A percentile compares a stretch with the other conserved stretches of the same genome.
phyloP scores from a whole-genome alignment of 2,888 invertebrate species.

The Schizaphis graminum region DNA sequence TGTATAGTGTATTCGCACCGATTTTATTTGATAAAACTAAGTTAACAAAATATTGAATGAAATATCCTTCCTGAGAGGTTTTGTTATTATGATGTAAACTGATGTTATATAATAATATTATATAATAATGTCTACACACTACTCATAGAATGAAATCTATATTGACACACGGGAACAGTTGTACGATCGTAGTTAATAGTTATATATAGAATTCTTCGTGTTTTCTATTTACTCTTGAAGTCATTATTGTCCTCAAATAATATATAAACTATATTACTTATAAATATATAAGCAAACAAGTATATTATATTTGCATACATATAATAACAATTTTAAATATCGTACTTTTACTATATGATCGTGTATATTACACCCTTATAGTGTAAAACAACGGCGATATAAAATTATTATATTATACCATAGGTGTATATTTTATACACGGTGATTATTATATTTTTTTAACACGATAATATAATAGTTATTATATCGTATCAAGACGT shows the following conservation, averaged over 20 bases:
- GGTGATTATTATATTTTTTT: not conserved
- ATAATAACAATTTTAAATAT: not conserved
- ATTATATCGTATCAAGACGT: not conserved
- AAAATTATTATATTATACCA: not conserved
- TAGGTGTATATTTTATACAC: not conserved
- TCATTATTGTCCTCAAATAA: not conserved
- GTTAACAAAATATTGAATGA: not conserved
- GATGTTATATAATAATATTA: not conserved
- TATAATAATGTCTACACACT: not conserved
- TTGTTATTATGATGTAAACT: not conserved
- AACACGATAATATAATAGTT: not conserved
- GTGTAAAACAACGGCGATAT: too few relatives aligned
- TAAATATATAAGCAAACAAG: not conserved
- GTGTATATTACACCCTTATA: too few relatives aligned
- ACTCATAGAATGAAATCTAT: not conserved
- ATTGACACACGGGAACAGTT: not conserved
- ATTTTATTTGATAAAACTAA: not conserved
- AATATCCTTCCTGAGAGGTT: not conserved
- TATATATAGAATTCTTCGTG: not conserved
- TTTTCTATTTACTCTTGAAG: not conserved
- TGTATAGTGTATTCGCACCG: not conserved
- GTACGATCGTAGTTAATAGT: not conserved
- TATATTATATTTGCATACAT: not conserved
- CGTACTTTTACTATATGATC: not conserved
- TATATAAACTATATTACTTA: not conserved